Base-by-base conservation (phyloP, 2,113 vertebrate species). In the Indri indri region DNA sequence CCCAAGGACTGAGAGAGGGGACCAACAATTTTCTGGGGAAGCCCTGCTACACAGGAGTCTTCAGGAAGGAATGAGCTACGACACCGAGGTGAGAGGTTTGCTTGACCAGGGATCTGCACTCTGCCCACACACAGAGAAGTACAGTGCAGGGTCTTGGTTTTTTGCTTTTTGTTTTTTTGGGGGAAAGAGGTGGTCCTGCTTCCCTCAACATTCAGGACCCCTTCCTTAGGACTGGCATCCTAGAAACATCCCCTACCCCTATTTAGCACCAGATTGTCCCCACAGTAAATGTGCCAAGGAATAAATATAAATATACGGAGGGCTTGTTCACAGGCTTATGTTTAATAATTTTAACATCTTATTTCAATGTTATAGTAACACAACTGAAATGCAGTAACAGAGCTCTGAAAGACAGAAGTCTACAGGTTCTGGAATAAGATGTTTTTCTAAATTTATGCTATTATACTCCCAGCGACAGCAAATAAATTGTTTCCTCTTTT, bases 401-500 rank as follows among this genome's bases (percentile, higher is more conserved):
- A 52, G 40, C 27, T 63, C 81, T 63, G 13, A 76, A 18, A 59
- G 89, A 57, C 18, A 45, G 70, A 90, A 13, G 25, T n/a, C 32
- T 57, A 50, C 8, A 30, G 71, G 45, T 54, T 50, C 22, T 4
- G 8, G 84, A 88, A 34, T 59, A 61, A 90, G 42, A 37, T 16
- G 18, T 16, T 65, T 82, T 77, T 68, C 47, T 66, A n/a, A 68
- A 63, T 8, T 20, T 25, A 32, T 27, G 23, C 27, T 14, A 4
- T 50, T 37, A 52, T 30, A 52, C 25, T 45, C 30, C 17, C 52
- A 54, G 11, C 17, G 40, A 61, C 27, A 37, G 61, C 50, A 77
- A 50, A 92, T 45, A 77, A 65, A 89, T 54, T 25, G 47, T 34
- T 94, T 79, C 82, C 8, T 84, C 81, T 82, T 86, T 42, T 61